Evolutionary conservation across 2,113 vertebrate genomes (phyloP), one percentile per base, ranked within the genome.

Genomic region (Psettodes erumei): DNA sequence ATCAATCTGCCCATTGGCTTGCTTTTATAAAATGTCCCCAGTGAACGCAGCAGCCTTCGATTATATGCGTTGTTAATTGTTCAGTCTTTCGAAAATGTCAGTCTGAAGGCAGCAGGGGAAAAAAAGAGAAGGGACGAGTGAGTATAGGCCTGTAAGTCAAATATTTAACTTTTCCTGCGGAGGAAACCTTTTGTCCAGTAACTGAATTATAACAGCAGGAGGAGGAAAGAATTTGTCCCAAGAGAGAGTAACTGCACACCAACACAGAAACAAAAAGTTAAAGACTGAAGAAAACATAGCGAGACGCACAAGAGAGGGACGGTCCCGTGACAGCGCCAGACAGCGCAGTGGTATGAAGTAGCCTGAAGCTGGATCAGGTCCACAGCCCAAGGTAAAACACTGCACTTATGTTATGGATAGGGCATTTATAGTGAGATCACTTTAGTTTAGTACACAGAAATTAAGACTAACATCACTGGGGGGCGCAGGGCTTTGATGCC

Each of bases 61-160:
- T 82, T 73, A 77, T 51, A 43, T 59, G 72, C 71, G 68, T n/a
- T n/a, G n/a, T n/a, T n/a, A 68, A 68, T 61, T 79, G 51, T 54
- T 67, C 55, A 47, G 74, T 83, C 65, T 88, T 79, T 79, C 11
- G 35, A 43, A 84, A 71, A 79, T 81, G 62, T 77, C 43, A 75
- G 45, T 42, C 51, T 18, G 25, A 60, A 69, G 50, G 69, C 4
- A 66, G n/a, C n/a, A n/a, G n/a, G n/a, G 8, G 45, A 54, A 50
- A 72, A 43, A 64, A 60, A 61, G 19, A n/a, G 27, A 67, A 70
- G 35, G 10, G 40, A 55, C 12, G 19, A 75, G 50, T 67, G 18
- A 58, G 5, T 50, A 13, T 8, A 43, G 25, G 6, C 8, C 11
- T 45, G 45, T 40, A 62, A 65, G 58, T 75, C 35, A 71, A 81